Evolutionary conservation across 2,797 vertebrate species (phyloP).

Genomic region (Crypturellus tataupa): DNA sequence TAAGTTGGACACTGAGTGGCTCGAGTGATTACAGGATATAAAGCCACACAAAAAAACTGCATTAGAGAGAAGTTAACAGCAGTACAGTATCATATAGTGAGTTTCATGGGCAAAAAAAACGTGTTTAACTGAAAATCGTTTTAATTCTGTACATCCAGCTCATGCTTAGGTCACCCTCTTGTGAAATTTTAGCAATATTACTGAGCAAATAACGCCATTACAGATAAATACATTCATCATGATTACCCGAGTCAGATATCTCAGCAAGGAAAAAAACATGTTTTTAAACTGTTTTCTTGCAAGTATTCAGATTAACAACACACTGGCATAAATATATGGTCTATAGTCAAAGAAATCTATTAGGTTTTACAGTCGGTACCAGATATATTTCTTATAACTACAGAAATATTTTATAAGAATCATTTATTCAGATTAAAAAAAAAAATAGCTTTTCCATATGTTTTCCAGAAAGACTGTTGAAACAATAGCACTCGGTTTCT

Average conservation of each 20-base stretch:
- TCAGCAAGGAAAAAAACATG: neutral
- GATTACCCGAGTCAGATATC: neutral
- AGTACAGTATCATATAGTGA: neutral
- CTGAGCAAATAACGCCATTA: neutral
- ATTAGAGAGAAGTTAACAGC: neutral
- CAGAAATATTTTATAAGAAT: neutral
- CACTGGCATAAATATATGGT: neutral
- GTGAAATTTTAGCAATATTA: neutral
- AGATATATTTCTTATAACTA: neutral
- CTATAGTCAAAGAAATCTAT: neutral
- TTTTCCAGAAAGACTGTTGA: constrained; percentile 24
- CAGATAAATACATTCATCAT: neutral
- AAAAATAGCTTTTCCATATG: neutral
- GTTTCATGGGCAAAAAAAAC: neutral
- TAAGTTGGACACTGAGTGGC: constrained; percentile 1
- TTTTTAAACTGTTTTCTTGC: neutral
- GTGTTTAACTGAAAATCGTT: neutral
- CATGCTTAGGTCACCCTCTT: neutral
- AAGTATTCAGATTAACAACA: neutral
- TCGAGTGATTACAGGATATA: neutral
- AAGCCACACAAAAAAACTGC: neutral
- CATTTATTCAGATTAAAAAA: neutral
- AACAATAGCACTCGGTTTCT: constrained; percentile 23
- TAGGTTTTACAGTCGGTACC: neutral
- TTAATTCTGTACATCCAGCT: neutral